Evolutionary conservation across 1,140 invertebrate genomes (phyloP).

Genomic region (Bombus soroeensis): DNA sequence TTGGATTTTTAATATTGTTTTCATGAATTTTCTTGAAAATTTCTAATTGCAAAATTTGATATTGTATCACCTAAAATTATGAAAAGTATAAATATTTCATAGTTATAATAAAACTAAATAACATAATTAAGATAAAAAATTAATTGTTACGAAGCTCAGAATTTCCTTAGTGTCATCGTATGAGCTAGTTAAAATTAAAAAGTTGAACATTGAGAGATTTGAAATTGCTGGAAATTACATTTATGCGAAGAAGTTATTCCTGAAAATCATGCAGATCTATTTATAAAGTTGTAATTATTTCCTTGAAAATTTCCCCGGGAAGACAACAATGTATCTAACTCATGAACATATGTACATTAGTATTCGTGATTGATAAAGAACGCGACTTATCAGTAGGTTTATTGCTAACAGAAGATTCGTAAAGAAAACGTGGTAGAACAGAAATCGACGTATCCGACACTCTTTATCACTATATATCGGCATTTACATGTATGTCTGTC

Average conservation of each 20-base stretch:
- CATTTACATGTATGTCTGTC: constrained; percentile 12
- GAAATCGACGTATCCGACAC: not conserved
- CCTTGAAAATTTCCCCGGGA: not conserved
- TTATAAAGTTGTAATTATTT: constrained; percentile 10
- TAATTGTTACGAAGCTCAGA: too few relatives aligned
- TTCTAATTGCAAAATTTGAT: too few relatives aligned
- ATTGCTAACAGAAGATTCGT: constrained; percentile 15
- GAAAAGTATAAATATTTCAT: too few relatives aligned
- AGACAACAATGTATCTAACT: not conserved
- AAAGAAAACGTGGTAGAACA: constrained; percentile 1
- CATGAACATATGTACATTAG: not conserved
- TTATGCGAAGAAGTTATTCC: not conserved
- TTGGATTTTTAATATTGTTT: not conserved
- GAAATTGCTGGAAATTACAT: too few relatives aligned
- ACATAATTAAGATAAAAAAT: too few relatives aligned
- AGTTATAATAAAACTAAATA: too few relatives aligned
- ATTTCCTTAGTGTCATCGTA: too few relatives aligned
- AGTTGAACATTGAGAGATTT: too few relatives aligned
- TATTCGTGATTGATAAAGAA: constrained; percentile 17
- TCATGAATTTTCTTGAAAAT: not conserved
- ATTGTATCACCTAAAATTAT: too few relatives aligned
- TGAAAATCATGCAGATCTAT: not conserved
- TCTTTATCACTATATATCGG: constrained; percentile 12
- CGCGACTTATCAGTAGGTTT: constrained; percentile 1
- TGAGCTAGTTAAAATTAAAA: too few relatives aligned